A percentile compares a stretch with the other conserved stretches of the same genome.
These are phyloP conservation scores for Hormiphora californensis DNA, from an alignment of 37 sponge, comb jelly and placozoan species.

Conservation along the genomic window DNA sequence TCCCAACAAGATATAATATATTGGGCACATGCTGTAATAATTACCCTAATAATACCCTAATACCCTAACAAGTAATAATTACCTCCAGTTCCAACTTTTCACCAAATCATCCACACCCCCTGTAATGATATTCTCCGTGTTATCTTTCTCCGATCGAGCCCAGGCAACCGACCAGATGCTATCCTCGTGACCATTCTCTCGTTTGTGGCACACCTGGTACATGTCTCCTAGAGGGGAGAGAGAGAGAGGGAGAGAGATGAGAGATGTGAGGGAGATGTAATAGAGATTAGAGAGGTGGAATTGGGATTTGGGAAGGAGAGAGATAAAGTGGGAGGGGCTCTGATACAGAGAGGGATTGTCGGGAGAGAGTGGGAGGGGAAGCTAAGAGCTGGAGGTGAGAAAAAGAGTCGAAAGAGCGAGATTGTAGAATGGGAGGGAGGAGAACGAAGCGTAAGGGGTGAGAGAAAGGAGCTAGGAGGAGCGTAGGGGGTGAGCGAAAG, in stretches of 20 bases:
- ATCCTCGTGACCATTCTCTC: conserved; percentile 67
- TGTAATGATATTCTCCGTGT: conserved; percentile 75
- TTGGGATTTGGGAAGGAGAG: not conserved
- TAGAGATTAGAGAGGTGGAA: not conserved
- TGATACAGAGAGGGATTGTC: not conserved
- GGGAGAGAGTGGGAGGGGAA: not conserved
- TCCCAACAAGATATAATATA: not conserved
- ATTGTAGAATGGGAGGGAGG: not conserved
- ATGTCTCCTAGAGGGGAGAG: not conserved
- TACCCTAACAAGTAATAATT: not conserved
- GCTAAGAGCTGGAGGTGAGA: not conserved
- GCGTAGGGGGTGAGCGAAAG: too few relatives aligned
- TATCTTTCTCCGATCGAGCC: conserved; percentile 62
- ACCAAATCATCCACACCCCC: conserved; percentile 86
- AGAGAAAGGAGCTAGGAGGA: not conserved
- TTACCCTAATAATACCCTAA: not conserved
- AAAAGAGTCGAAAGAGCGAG: not conserved
- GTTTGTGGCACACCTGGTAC: conserved; percentile 17
- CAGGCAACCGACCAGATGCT: conserved; percentile 90
- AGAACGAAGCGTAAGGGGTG: not conserved
- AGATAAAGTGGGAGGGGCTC: not conserved
- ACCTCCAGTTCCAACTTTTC: conserved; percentile 84
- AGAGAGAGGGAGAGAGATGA: not conserved
- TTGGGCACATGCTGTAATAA: not conserved
- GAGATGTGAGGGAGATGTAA: not conserved